Conservation (phyloP, 2,797 vertebrate species). For the Peromyscus aztecus region DNA sequence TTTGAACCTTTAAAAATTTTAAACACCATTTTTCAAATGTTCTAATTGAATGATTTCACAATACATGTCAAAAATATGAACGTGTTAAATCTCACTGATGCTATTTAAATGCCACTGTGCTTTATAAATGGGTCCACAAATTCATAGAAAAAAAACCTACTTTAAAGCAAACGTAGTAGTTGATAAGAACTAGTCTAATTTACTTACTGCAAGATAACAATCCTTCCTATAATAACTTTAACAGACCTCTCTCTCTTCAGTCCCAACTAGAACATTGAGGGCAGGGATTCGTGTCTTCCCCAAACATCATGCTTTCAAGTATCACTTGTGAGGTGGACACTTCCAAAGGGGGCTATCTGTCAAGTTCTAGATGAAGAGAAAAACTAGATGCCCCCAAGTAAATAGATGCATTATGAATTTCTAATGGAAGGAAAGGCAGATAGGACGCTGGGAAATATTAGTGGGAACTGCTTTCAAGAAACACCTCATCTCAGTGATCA, state of each 20-base stretch:
- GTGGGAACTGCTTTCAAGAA: not conserved
- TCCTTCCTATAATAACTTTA: not conserved
- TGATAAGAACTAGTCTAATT: not conserved
- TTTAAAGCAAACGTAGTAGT: slow-evolving; percentile 26
- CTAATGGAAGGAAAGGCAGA: not conserved
- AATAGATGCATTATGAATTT: not conserved
- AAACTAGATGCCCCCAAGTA: not conserved
- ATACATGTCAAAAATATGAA: not conserved
- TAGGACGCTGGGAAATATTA: not conserved
- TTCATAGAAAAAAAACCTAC: not conserved
- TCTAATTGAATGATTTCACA: not conserved
- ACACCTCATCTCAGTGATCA: not conserved
- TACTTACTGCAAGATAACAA: not conserved
- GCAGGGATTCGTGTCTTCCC: not conserved
- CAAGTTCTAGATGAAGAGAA: slow-evolving; percentile 19
- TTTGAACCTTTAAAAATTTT: slow-evolving; percentile 11
- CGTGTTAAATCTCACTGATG: not conserved
- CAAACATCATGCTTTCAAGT: not conserved
- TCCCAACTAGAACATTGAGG: not conserved
- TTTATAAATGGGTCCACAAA: not conserved
- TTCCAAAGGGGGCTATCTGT: not conserved
- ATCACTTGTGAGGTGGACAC: not conserved
- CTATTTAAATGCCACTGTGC: not conserved
- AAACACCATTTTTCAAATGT: not conserved
- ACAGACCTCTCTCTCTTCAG: not conserved